Evolutionary conservation across 1,140 invertebrate species (phyloP).

Genomic region (Drosophila triauraria): DNA sequence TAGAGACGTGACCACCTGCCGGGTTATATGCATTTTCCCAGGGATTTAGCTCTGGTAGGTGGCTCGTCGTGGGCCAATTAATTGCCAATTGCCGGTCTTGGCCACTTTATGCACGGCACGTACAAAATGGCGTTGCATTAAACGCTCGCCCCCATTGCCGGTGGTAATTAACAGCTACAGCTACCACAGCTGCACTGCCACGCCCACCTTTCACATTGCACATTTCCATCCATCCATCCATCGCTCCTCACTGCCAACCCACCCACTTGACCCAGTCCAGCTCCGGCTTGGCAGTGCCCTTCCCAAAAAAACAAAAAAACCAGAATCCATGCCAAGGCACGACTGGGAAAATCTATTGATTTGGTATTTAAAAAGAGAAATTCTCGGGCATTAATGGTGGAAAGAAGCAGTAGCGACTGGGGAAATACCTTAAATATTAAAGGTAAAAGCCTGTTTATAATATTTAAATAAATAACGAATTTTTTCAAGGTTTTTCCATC

Average conservation of each 20-base stretch:
- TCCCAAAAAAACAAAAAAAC: not conserved
- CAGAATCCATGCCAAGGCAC: conserved; percentile 42
- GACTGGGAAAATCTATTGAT: conserved; percentile 56
- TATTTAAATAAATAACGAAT: no score
- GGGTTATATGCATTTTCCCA: not conserved
- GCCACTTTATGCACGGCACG: conserved; percentile 78
- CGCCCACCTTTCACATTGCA: conserved; percentile 12
- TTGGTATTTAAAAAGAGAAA: conserved; percentile 40
- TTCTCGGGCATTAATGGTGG: not conserved
- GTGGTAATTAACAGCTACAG: conserved; percentile 73
- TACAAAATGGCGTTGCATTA: conserved; percentile 81
- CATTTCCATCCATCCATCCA: conserved; percentile 7
- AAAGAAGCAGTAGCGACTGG: not conserved
- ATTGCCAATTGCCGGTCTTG: conserved; percentile 88
- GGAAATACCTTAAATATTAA: not conserved
- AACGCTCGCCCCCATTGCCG: conserved; percentile 71
- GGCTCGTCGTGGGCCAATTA: conserved; percentile 67
- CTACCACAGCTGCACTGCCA: conserved; percentile 29
- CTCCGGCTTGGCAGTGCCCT: no score
- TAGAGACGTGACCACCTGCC: no score
- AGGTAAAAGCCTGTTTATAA: no score
- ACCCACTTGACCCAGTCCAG: conserved; percentile 24
- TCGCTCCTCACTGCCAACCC: not conserved
- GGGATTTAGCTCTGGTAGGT: conserved; percentile 3
- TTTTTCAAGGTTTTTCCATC: no score